Evolutionary conservation across 2,113 vertebrate species (phyloP).

Genomic region (Steatornis caripensis): DNA sequence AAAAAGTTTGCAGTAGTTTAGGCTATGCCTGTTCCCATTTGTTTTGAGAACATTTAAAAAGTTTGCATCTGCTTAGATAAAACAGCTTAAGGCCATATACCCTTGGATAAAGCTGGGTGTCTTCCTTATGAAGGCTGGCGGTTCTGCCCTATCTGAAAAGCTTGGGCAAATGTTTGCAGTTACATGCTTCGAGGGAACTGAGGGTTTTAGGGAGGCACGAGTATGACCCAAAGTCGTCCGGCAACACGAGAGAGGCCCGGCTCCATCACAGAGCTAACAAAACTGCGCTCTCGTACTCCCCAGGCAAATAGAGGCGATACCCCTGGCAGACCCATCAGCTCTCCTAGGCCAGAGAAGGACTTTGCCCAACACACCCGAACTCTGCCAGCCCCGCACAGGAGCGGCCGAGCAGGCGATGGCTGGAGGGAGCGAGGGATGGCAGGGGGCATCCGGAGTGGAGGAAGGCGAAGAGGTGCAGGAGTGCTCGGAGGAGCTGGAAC

Average conservation of each 20-base stretch:
- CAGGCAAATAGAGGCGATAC: too few species aligned
- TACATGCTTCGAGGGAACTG: neutral
- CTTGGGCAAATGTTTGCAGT: neutral
- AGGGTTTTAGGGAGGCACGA: neutral
- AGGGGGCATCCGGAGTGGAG: neutral
- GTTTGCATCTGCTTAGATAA: neutral
- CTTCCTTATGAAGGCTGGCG: neutral
- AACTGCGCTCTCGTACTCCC: rapidly evolving
- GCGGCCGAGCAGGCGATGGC: neutral
- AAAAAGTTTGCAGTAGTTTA: neutral
- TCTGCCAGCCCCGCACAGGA: neutral
- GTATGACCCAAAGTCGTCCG: neutral
- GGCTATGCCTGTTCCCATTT: neutral
- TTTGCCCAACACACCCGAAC: rapidly evolving
- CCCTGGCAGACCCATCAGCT: neutral
- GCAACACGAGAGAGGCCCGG: neutral
- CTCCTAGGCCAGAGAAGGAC: neutral
- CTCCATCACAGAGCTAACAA: neutral
- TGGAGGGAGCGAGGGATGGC: neutral
- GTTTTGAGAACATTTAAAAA: neutral
- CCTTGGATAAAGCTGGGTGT: neutral
- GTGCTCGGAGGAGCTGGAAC: neutral
- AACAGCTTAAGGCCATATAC: neutral
- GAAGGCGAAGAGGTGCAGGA: neutral
- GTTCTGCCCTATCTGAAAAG: neutral